A percentile compares a stretch with the other conserved stretches of the same genome.
Evolutionary conservation across 1,140 invertebrate species (phyloP).

Genomic region (Eumaeus atala): DNA sequence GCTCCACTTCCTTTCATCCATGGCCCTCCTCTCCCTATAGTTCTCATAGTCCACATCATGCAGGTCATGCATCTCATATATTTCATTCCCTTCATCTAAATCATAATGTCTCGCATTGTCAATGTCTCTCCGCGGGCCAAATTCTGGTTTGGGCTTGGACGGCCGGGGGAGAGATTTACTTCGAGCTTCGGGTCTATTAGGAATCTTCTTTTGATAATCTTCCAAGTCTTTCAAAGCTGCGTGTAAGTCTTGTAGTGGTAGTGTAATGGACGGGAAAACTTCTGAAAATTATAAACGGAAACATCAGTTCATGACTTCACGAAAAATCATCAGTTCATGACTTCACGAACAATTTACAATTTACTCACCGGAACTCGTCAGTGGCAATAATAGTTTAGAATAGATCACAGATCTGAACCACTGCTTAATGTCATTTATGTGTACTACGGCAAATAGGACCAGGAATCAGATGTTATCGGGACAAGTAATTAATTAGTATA

Average conservation of each 20-base stretch:
- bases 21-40: conserved; percentile 50
- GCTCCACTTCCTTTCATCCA: conserved; percentile 43
- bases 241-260: conserved; percentile 58
- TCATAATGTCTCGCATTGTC: conserved; percentile 46
- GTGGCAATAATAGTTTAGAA: too few relatives aligned
- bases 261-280: conserved; percentile 57
- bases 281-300: conserved; percentile 33
- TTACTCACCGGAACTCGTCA: too few relatives aligned
- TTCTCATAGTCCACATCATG: conserved; percentile 60
- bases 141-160: conserved; percentile 44
- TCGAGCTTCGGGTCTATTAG: conserved; percentile 36
- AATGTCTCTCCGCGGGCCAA: conserved; percentile 46
- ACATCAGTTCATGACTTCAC: not conserved
- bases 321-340: too few relatives aligned
- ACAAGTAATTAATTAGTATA: too few relatives aligned
- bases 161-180: conserved; percentile 54
- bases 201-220: conserved; percentile 39
- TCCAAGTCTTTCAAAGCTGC: conserved; percentile 57
- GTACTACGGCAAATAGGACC: too few relatives aligned
- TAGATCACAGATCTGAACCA: too few relatives aligned
- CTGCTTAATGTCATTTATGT: too few relatives aligned
- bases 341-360: too few relatives aligned
- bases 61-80: conserved; percentile 57
- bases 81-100: conserved; percentile 40
- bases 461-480: too few relatives aligned